Evolutionary conservation across 2,113 vertebrate genomes (phyloP).

Genomic region (Sitta europaea): DNA sequence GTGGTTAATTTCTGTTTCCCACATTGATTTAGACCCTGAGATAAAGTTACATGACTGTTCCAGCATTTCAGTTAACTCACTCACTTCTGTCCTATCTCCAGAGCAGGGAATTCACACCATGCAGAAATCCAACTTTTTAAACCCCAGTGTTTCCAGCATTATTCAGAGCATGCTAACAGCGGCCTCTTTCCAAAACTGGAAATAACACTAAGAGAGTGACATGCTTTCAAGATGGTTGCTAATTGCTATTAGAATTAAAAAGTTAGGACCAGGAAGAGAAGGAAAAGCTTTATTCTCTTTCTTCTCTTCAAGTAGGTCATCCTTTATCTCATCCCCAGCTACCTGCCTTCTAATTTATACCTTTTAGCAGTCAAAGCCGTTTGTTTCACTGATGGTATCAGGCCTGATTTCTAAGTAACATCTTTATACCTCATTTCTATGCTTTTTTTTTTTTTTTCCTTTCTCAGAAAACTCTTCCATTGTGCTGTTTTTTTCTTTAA

Average conservation of each 20-base stretch:
- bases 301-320: slow-evolving; percentile 28
- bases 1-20: slow-evolving; percentile 20
- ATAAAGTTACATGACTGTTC: not conserved
- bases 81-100: not conserved
- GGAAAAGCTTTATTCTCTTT: slow-evolving; percentile 1
- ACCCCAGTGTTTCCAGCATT: not conserved
- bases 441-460: not conserved
- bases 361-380: not conserved
- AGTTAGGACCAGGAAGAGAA: not conserved
- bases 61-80: not conserved
- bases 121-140: not conserved
- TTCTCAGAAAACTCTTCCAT: not conserved
- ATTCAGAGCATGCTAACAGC: not conserved
- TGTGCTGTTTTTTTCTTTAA: not conserved
- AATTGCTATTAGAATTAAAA: slow-evolving; percentile 4
- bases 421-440: slow-evolving; percentile 7
- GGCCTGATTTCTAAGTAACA: not conserved
- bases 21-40: not conserved
- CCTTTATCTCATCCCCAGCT: not conserved
- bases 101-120: not conserved
- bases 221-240: not conserved
- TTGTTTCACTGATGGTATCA: not conserved
- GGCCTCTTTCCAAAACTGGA: not conserved
- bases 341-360: slow-evolving; percentile 38
- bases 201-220: not conserved